Evolutionary conservation across 2,888 invertebrate genomes (phyloP), one percentile per base, ranked within the genome.

Genomic region (Lycia hirtaria): DNA sequence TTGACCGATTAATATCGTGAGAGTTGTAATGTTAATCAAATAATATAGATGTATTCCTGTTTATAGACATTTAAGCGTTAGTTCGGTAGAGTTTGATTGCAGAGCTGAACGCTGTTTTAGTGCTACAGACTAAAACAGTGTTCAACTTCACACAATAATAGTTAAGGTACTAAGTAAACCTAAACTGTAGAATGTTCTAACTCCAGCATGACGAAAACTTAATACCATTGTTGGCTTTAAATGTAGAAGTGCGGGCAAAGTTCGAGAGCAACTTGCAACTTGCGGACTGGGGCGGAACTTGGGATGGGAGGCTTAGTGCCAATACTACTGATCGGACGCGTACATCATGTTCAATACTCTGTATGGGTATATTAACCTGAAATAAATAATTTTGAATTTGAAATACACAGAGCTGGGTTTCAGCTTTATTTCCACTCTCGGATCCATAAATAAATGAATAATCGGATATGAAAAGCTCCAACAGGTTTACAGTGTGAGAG

Each of bases 191-290:
- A 30, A 44, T 44, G 32, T 44, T 30, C 30, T 3, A 26, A 17
- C 26, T 41, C 14, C 15, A 17, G 30, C 20, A 20, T 41, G 19
- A 30, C 6, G 4, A 14, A 30, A 43, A 12, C 28, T 43, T 20
- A 30, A 19, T 7, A 40, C 30, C 19, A 28, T 43, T 43, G 44
- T 44, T 30, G 30, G 30, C 30, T 44, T 44, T 30, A 19, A 44
- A 20, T 15, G 30, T 32, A 30, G n/a, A 19, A 44, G 44, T 30
- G 6, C 15, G 30, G 20, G 20, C 3, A 20, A 44, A 32, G 30
- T 44, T 44, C 1, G n/a, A 12, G 7, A 4, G 3, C 41, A 12
- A 12, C 10, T 24, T 19, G 14, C 22, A 0, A 22, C 12, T 7
- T n/a, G n/a, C n/a, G n/a, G n/a, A 14, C 40, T 22, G 38, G 22